These are phyloP conservation scores for Craseonycteris thonglongyai DNA, from an alignment of 2,113 vertebrate genomes.

Conservation along the genomic window DNA sequence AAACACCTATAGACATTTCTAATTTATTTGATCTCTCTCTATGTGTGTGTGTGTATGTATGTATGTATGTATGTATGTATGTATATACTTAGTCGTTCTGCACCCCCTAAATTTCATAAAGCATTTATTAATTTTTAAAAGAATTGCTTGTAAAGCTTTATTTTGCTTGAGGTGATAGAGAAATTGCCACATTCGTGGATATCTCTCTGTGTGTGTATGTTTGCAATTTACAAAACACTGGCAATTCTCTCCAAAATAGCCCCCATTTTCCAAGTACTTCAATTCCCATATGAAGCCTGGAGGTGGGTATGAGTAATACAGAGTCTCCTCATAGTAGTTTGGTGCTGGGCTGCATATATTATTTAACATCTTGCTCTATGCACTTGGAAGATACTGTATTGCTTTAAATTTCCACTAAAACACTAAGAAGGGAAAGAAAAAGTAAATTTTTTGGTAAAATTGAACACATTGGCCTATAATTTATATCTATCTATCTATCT, in stretches of 20 bases:
- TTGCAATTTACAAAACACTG: background rate
- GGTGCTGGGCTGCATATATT: background rate
- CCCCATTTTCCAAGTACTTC: background rate
- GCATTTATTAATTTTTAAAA: background rate
- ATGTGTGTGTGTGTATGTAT: background rate
- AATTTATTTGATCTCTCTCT: background rate
- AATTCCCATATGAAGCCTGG: background rate
- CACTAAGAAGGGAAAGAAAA: background rate
- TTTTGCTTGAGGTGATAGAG: background rate
- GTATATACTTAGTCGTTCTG: background rate
- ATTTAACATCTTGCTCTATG: background rate
- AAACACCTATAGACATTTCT: background rate
- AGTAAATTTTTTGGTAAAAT: background rate
- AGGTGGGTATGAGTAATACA: background rate
- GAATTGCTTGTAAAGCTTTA: background rate
- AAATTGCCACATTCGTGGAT: background rate
- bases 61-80: too few relatives aligned
- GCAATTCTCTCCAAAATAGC: background rate
- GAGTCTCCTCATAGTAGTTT: background rate
- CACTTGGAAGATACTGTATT: background rate
- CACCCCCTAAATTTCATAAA: background rate
- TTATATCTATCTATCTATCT: too few relatives aligned
- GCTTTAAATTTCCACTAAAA: background rate
- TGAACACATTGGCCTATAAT: background rate
- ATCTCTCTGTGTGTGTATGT: background rate